Evolutionary conservation across 2,888 invertebrate species (phyloP), one percentile per base, ranked within the genome.

Genomic region (Emmelina monodactyla): DNA sequence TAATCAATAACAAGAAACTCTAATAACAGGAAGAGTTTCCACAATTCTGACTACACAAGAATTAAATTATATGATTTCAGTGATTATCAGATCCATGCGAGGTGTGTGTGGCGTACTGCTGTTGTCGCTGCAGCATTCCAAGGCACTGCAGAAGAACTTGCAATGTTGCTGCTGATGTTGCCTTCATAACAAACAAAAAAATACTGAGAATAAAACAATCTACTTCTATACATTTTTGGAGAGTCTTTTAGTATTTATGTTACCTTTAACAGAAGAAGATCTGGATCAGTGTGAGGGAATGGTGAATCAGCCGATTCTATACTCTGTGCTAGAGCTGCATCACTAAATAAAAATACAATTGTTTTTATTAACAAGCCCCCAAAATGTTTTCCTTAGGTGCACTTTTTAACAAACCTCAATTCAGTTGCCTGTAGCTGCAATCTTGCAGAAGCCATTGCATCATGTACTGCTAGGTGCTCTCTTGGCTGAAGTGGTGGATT

Each of bases 351-450:
- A n/a, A n/a, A n/a, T n/a, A n/a, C n/a, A n/a, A n/a, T n/a, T n/a
- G n/a, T n/a, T n/a, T n/a, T n/a, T n/a, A n/a, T n/a, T n/a, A n/a
- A n/a, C n/a, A n/a, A n/a, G n/a, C n/a, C n/a, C n/a, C n/a, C n/a
- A n/a, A n/a, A n/a, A n/a, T n/a, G n/a, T n/a, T n/a, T n/a, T n/a
- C n/a, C 22, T 19, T 32, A 9, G 3, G 3, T 30, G 6, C 9
- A 13, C 5, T 13, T 9, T 14, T 6, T 5, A 19, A 19, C 19
- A 9, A 5, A 85, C 85, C 85, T 89, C 50, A 92, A 86, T 58
- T 94, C 93, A 1, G 92, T 92, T 54, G 91, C 87, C 51, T 90
- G 88, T n/a, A 95, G 68, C 56, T 94, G 93, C 41, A 94, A 91
- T 34, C 92, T 82, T 1, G 93, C 95, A 43, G 91, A 88, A 7